Conservation (phyloP, 2,888 invertebrate genomes). For the Mythimna lalbum region DNA sequence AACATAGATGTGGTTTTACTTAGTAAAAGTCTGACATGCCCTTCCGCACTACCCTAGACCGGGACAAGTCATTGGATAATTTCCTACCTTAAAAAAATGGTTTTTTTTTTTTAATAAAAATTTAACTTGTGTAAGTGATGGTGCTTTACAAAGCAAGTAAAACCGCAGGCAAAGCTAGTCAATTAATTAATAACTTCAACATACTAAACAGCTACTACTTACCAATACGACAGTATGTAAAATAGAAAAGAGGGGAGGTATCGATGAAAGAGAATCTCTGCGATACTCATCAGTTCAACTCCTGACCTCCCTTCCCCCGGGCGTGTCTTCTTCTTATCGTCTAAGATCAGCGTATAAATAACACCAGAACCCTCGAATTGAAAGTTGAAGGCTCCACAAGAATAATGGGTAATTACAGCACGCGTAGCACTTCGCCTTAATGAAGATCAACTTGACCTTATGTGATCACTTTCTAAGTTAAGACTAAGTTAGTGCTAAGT, state of each 20-base stretch:
- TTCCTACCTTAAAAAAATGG: too few species aligned
- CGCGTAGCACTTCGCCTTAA: slow-evolving; percentile 61
- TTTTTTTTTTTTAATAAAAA: too few species aligned
- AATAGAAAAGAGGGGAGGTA: neutral
- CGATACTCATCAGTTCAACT: slow-evolving; percentile 12
- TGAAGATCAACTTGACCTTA: slow-evolving; percentile 74
- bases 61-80: too few species aligned
- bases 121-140: too few species aligned
- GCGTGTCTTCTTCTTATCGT: slow-evolving; percentile 29
- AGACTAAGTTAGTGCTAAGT: slow-evolving; percentile 47
- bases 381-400: slow-evolving; percentile 52
- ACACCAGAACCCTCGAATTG: slow-evolving; percentile 32
- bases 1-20: too few species aligned
- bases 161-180: too few species aligned
- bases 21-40: too few species aligned
- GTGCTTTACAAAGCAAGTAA: too few species aligned
- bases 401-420: slow-evolving; percentile 64
- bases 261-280: neutral
- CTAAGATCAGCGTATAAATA: slow-evolving; percentile 39
- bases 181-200: too few species aligned
- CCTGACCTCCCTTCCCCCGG: slow-evolving; percentile 11
- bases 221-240: neutral
- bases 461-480: slow-evolving; percentile 73
- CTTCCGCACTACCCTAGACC: too few species aligned
- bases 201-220: neutral